Evolutionary conservation across 2,888 invertebrate species (phyloP).

Genomic region (Drosophila pseudotalamancana): DNA sequence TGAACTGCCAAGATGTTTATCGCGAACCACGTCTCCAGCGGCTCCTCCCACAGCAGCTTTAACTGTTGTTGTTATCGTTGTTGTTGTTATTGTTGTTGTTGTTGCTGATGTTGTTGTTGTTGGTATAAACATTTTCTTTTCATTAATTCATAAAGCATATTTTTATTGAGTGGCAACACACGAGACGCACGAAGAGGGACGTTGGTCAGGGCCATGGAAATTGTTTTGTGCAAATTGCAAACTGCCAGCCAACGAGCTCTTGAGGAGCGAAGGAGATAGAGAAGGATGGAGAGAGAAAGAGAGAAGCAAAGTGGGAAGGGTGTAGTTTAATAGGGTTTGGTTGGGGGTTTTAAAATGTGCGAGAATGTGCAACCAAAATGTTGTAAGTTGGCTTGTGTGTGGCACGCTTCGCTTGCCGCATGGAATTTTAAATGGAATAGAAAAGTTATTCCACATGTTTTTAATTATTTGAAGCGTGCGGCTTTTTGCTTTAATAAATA

Average conservation of each 20-base stretch:
- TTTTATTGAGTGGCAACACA: slow-evolving; percentile 77
- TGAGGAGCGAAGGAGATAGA: not conserved
- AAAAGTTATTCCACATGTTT: slow-evolving; percentile 43
- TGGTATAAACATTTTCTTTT: slow-evolving; percentile 76
- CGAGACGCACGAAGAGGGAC: slow-evolving; percentile 27
- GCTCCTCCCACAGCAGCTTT: slow-evolving; percentile 17
- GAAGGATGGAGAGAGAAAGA: not conserved
- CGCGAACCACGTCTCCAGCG: slow-evolving; percentile 41
- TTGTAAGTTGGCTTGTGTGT: slow-evolving; percentile 49
- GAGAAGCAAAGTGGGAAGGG: not conserved
- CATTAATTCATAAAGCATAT: slow-evolving; percentile 79
- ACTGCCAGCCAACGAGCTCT: slow-evolving; percentile 7
- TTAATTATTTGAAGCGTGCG: slow-evolving; percentile 34
- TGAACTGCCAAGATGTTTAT: slow-evolving; percentile 55
- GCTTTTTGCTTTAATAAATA: slow-evolving; percentile 12
- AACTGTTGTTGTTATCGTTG: slow-evolving; percentile 34
- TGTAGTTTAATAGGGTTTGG: not conserved
- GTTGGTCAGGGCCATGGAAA: slow-evolving; percentile 48
- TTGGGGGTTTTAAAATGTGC: slow-evolving; percentile 34
- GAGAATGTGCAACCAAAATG: slow-evolving; percentile 62
- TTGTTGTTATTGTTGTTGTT: slow-evolving; percentile 12
- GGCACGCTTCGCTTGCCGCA: slow-evolving; percentile 68
- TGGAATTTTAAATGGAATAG: slow-evolving; percentile 63
- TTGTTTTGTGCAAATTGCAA: slow-evolving; percentile 69
- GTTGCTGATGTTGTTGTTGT: slow-evolving; percentile 30